Percentiles rank a stretch among this genome's conserved stretches.
Conservation (phyloP, 2,113 vertebrate genomes). For the Ctenomys sociabilis region DNA sequence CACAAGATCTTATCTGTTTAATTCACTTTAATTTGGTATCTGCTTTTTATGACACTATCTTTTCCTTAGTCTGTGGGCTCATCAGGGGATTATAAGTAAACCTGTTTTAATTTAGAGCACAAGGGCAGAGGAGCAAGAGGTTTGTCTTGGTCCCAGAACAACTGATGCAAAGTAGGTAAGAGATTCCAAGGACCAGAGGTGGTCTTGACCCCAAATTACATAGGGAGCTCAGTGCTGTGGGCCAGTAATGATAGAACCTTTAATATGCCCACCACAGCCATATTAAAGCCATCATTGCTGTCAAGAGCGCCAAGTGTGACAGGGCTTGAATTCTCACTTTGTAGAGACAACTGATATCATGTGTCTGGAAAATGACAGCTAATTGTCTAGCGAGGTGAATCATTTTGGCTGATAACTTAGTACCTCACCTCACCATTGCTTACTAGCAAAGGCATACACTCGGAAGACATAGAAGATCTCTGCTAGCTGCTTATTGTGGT, state of each 20-base stretch:
- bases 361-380: neutral
- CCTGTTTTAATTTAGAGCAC: neutral
- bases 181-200: neutral
- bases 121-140: neutral
- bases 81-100: neutral
- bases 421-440: neutral
- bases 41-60: constrained; percentile 7
- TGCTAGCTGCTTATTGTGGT: neutral
- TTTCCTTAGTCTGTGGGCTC: neutral
- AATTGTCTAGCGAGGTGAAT: neutral
- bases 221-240: neutral
- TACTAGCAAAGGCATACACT: neutral
- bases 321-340: neutral
- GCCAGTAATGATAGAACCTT: neutral
- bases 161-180: neutral
- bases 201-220: neutral
- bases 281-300: neutral
- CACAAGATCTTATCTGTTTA: neutral
- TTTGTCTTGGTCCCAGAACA: neutral
- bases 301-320: too few species aligned
- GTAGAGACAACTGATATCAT: neutral
- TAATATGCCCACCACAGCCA: too few species aligned
- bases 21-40: constrained; percentile 5
- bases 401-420: neutral
- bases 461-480: neutral